Percentiles rank a stretch among this genome's conserved stretches.
phyloP scores from a whole-genome alignment of 2,113 vertebrate species.

The Elaphurus davidianus region DNA sequence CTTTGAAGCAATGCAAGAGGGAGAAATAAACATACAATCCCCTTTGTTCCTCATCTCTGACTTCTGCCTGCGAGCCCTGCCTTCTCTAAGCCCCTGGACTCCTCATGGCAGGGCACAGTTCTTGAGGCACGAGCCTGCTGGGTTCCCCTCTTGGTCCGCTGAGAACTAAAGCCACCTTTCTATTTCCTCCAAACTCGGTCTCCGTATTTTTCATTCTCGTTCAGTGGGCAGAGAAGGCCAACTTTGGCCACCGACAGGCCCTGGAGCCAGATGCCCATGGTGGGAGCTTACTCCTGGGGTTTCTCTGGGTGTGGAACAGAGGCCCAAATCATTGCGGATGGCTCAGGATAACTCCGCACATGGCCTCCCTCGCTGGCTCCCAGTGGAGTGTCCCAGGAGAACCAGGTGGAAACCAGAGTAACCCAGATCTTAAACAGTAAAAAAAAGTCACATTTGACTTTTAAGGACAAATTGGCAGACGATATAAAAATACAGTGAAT shows the following conservation, averaged over 20 bases:
- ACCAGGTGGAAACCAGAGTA: too few relatives aligned
- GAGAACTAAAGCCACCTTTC: not conserved
- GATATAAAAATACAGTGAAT: not conserved
- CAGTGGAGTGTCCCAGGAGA: not conserved
- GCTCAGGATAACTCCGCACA: not conserved
- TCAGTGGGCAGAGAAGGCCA: not conserved
- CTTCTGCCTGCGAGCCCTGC: not conserved
- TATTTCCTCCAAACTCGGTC: not conserved
- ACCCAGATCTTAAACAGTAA: not conserved
- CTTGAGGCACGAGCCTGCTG: not conserved
- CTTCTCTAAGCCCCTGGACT: not conserved
- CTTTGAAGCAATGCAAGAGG: not conserved
- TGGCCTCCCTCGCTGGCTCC: not conserved
- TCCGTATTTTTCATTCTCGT: not conserved
- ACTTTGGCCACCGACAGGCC: not conserved
- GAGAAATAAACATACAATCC: not conserved
- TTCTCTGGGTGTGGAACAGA: not conserved
- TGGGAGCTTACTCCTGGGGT: too few relatives aligned
- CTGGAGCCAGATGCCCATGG: fast-evolving
- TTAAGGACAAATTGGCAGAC: not conserved
- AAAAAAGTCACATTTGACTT: not conserved
- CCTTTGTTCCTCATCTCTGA: not conserved
- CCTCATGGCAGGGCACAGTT: not conserved
- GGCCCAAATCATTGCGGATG: not conserved
- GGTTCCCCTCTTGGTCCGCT: not conserved